Evolutionary conservation across 2,113 vertebrate species (phyloP).

Genomic region (Hystrix brachyura): DNA sequence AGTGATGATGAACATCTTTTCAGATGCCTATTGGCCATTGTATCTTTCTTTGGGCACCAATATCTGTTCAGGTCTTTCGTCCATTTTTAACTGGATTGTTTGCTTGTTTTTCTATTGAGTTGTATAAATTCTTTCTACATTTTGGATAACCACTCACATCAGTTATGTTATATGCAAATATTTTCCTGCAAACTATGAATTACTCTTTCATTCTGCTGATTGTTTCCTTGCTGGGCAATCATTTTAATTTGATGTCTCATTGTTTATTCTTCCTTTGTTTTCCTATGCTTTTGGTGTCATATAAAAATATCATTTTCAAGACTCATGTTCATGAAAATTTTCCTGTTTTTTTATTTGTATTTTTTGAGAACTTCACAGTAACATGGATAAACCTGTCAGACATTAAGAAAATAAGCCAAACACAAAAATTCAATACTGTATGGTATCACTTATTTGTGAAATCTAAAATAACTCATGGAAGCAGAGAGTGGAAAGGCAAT

Average conservation of each 20-base stretch:
- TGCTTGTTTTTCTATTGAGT: background rate
- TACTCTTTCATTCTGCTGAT: background rate
- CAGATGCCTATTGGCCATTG: background rate
- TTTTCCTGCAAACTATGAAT: background rate
- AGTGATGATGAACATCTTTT: background rate
- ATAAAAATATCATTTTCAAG: background rate
- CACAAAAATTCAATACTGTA: background rate
- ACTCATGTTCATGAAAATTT: too few relatives aligned
- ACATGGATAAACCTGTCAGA: background rate
- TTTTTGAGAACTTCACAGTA: background rate
- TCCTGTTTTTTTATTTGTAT: background rate
- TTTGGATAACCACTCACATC: background rate
- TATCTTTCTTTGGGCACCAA: background rate
- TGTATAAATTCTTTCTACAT: background rate
- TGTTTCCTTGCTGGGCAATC: background rate
- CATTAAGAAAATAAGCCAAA: background rate
- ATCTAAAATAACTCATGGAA: background rate
- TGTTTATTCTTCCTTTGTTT: background rate
- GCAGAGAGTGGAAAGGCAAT: background rate
- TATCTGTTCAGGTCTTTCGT: background rate
- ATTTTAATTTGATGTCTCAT: background rate
- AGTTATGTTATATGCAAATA: background rate
- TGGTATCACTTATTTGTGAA: background rate
- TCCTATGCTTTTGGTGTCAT: background rate
- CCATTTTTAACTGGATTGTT: background rate